These are phyloP conservation scores for Gallinago solitaria DNA, from an alignment of 2,797 vertebrate genomes.

Conservation along the genomic window DNA sequence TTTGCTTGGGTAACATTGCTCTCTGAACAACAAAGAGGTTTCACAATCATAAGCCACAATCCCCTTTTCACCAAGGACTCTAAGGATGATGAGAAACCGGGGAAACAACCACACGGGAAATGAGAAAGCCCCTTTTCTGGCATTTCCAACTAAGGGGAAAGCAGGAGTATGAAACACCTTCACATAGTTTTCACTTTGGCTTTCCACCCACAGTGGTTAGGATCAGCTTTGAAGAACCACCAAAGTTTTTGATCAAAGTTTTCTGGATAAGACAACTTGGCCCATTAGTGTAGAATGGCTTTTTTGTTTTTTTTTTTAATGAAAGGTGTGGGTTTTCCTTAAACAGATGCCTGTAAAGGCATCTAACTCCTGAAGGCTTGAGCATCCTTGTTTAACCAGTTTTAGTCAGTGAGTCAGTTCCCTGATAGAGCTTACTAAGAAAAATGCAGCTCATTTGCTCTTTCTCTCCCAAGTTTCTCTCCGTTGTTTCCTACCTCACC, in stretches of 20 bases:
- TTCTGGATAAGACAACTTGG: slow-evolving; percentile 53
- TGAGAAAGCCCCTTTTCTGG: neutral
- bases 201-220: slow-evolving; percentile 36
- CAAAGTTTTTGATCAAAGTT: slow-evolving; percentile 57
- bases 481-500: neutral
- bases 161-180: slow-evolving; percentile 23
- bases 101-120: neutral
- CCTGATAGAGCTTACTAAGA: neutral
- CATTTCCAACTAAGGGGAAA: slow-evolving; percentile 23
- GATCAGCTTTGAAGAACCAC: slow-evolving; percentile 55
- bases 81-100: neutral
- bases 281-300: neutral
- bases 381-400: slow-evolving; percentile 61
- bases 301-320: neutral
- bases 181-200: slow-evolving; percentile 17
- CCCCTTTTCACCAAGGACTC: neutral
- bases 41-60: neutral
- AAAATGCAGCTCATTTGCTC: neutral
- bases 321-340: slow-evolving; percentile 51
- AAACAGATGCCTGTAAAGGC: slow-evolving; percentile 15
- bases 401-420: slow-evolving; percentile 28
- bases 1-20: neutral
- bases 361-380: slow-evolving; percentile 12
- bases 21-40: neutral
- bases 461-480: slow-evolving; percentile 3